Evolutionary conservation across 2,113 vertebrate species (phyloP), one percentile per base, ranked within the genome.

Genomic region (Poecilia latipinna): DNA sequence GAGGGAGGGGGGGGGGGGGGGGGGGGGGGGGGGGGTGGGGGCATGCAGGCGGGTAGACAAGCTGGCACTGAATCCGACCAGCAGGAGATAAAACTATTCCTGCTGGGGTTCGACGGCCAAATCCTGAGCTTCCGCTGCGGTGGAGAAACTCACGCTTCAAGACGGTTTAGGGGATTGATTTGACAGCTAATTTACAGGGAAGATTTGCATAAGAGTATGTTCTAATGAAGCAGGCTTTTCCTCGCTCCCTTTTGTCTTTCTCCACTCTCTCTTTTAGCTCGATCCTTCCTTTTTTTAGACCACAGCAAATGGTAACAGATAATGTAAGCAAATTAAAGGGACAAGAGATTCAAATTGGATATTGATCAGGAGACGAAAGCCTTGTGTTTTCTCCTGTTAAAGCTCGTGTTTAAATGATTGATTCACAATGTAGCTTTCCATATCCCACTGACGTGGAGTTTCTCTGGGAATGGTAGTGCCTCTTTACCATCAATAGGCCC

Each of bases 301-400:
- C 77, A 66, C 68, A 80, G 82, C 82, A 90, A 89, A 91, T 74
- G 84, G 78, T 77, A 75, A 87, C 77, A 90, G 89, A 92, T 93
- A 94, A 93, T 91, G 86, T 90, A 85, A 82, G 75, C 72, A 67
- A 91, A 94, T 93, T 92, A 94, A 83, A 85, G 74, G 90, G 90
- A 91, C 91, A 92, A 94, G 85, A 91, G 90, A 94, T 93, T 91
- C 88, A 93, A 92, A 94, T 92, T 93, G 90, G 86, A 90, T 94
- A 95, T 95, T 91, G 93, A 95, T 93, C 91, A 86, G 80, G 69
- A 86, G 83, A 84, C 83, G 81, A 87, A 93, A 86, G 88, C 83
- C 82, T 74, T 84, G 86, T 90, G 90, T 90, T 91, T 81, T 64
- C 60, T 75, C 77, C 81, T 68, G 70, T 82, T 92, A 88, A 91